phyloP scores from a whole-genome alignment of 1,140 invertebrate species.

The Zaprionus davidi region DNA sequence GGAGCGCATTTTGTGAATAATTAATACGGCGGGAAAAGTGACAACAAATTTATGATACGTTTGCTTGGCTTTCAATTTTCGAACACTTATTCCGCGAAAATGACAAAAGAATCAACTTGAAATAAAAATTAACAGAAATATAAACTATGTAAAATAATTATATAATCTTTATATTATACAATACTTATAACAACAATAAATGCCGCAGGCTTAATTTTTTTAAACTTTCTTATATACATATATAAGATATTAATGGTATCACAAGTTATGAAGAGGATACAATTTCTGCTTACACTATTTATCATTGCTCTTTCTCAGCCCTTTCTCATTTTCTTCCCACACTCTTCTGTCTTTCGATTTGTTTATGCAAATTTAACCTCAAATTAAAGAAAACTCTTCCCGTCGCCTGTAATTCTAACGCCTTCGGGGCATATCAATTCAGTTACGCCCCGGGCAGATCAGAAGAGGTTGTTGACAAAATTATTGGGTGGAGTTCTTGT shows the following conservation, averaged over 20 bases:
- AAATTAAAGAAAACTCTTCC: constrained; percentile 30
- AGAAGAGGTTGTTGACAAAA: constrained; percentile 42
- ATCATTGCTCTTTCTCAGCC: neutral
- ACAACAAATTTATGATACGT: neutral
- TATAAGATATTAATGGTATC: no score
- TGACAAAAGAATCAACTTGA: no score
- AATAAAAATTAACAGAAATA: no score
- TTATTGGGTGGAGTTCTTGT: constrained; percentile 39
- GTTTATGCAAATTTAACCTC: constrained; percentile 36
- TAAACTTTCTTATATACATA: no score
- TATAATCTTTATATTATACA: no score
- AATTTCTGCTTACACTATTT: neutral
- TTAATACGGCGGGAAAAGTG: neutral
- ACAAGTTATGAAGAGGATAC: neutral
- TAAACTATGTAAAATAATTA: no score
- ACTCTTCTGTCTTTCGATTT: constrained; percentile 18
- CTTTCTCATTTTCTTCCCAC: neutral
- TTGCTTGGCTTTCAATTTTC: neutral
- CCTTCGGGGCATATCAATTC: constrained; percentile 43
- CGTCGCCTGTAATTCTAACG: constrained; percentile 38
- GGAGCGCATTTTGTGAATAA: neutral
- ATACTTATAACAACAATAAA: no score
- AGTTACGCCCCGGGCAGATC: constrained; percentile 40
- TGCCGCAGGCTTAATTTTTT: no score
- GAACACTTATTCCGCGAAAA: neutral